A percentile compares a stretch with the other conserved stretches of the same genome.
Conservation (phyloP, 2,888 invertebrate genomes). For the Orthosia cruda region DNA sequence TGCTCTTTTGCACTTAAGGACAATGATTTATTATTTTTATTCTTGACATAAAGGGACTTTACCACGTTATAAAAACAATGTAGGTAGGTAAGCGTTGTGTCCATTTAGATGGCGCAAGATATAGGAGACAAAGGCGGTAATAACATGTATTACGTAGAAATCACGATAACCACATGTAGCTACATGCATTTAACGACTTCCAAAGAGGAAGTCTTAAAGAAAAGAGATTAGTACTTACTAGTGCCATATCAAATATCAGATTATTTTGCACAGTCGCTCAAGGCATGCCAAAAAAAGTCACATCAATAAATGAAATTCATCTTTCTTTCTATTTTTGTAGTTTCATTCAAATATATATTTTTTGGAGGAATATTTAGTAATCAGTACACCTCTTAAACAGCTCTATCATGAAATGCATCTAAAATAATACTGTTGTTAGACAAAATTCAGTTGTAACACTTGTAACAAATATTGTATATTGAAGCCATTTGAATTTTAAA, state of each 20-base stretch:
- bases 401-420: too few species aligned
- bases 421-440: too few species aligned
- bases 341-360: too few species aligned
- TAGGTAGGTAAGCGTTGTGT: neutral
- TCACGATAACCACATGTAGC: constrained; percentile 1
- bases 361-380: too few species aligned
- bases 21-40: neutral
- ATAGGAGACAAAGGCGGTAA: constrained; percentile 42
- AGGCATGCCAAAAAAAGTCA: neutral
- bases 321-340: too few species aligned
- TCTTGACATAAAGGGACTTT: constrained; percentile 26
- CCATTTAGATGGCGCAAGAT: constrained; percentile 45
- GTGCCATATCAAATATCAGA: neutral
- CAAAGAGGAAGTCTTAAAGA: constrained; percentile 22
- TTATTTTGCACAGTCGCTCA: neutral
- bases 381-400: too few species aligned
- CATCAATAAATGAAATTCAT: too few species aligned
- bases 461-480: too few species aligned
- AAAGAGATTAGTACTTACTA: too few species aligned
- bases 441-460: too few species aligned
- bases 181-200: constrained; percentile 1
- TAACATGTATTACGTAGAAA: constrained; percentile 33
- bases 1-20: neutral
- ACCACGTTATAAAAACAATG: constrained; percentile 25
- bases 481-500: too few species aligned